Evolutionary conservation across 2,888 invertebrate genomes (phyloP).

Genomic region (Polydesmus complanatus): DNA sequence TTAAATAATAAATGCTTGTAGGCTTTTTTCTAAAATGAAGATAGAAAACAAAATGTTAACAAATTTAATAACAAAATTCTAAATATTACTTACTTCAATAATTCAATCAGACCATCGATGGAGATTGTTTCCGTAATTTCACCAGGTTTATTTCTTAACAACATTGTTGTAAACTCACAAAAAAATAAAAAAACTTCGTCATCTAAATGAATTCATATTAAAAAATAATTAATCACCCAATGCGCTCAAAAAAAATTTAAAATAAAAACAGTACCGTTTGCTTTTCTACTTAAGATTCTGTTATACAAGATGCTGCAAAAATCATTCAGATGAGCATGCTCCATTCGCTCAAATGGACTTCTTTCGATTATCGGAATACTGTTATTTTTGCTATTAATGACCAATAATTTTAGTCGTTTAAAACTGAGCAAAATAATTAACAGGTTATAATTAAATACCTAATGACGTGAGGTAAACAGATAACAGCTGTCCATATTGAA

Average conservation of each 20-base stretch:
- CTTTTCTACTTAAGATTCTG: not conserved
- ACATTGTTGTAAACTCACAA: not conserved
- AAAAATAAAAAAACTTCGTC: not conserved
- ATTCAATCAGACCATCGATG: not conserved
- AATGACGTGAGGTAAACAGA: slow-evolving; percentile 28
- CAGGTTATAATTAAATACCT: not conserved
- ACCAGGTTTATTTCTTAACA: not conserved
- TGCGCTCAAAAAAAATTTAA: too few species aligned
- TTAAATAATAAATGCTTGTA: slow-evolving; percentile 24
- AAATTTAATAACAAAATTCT: slow-evolving; percentile 17
- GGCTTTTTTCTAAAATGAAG: slow-evolving; percentile 23
- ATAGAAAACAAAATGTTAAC: slow-evolving; percentile 7
- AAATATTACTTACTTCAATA: slow-evolving; percentile 20
- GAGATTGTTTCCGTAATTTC: slow-evolving; percentile 1
- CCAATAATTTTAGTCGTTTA: not conserved
- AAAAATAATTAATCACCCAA: not conserved
- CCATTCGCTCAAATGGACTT: too few species aligned
- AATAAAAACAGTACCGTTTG: not conserved
- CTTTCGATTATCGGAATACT: too few species aligned
- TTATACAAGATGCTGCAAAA: slow-evolving; percentile 3
- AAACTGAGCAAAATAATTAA: not conserved
- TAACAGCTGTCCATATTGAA: slow-evolving; percentile 24
- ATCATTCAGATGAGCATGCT: not conserved
- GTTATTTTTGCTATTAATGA: not conserved
- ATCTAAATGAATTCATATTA: not conserved